Evolutionary conservation across 1,140 invertebrate genomes (phyloP), one percentile per base, ranked within the genome.

Genomic region (Octopus bimaculoides): DNA sequence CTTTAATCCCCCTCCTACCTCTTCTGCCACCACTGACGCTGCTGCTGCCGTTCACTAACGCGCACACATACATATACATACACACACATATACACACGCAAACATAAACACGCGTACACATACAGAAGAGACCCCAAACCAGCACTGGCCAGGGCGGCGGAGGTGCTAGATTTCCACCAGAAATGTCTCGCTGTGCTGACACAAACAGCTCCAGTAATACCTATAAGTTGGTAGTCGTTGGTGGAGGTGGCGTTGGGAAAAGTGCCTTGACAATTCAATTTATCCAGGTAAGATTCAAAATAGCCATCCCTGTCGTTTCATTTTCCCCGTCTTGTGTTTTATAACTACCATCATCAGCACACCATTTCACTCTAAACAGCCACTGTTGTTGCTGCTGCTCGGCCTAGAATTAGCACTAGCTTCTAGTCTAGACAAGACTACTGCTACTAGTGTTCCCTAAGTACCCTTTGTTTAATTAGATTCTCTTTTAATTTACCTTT

Each of bases 181-280:
- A 79, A 69, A 87, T 87, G 86, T 86, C 85, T 81, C 85, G 84
- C 75, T 85, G 84, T 77, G 80, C 84, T 77, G 86, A 87, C 79
- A 80, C 84, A 69, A 84, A 84, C 77, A 84, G 82, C 81, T 86
- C 85, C 79, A 89, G 86, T 81, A 88, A 89, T 81, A 89, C 85
- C 83, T 99, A 99, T 92, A 99, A 99, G 93, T 97, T 99, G 91
- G 98, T 99, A 80, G 97, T 99, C 81, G 92, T 99, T 90, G 98
- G 98, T 86, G 97, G 96, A 89, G 98, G 98, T 88, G 98, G 98
- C 91, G 98, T 99, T 86, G 97, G 97, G 86, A 99, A 99, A 93
- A 97, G 96, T 85, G 97, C 97, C 88, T 93, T 99, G 81, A 99
- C 98, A 80, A 98, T 99, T 84, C 98, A 99, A 92, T 99, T 99